These are phyloP conservation scores for Hyla sarda DNA, from an alignment of 2,113 vertebrate species.

Conservation along the genomic window DNA sequence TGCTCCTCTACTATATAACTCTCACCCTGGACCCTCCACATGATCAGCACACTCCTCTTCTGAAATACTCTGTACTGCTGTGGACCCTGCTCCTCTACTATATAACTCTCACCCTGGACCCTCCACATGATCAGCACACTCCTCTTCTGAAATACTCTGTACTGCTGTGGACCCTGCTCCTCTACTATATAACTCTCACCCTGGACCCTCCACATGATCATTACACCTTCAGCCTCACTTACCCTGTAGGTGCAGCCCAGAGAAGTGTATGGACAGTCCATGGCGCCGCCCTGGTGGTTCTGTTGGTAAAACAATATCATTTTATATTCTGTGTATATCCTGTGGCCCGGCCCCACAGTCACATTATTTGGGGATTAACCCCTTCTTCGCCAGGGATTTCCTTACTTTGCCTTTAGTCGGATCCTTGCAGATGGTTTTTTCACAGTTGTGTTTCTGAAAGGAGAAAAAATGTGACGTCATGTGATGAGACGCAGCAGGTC, in stretches of 20 bases:
- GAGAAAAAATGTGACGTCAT: background rate
- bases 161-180: too few species aligned
- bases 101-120: too few species aligned
- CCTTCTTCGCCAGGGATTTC: background rate
- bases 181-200: too few species aligned
- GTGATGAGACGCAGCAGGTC: background rate
- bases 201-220: too few species aligned
- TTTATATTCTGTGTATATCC: background rate
- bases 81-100: too few species aligned
- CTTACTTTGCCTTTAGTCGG: constrained; percentile 65
- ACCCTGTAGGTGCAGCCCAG: constrained; percentile 82
- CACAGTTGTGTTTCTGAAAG: constrained; percentile 71
- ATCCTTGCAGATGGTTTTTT: constrained; percentile 51
- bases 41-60: too few species aligned
- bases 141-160: too few species aligned
- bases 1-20: too few species aligned
- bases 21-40: too few species aligned
- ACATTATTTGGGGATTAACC: background rate
- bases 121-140: too few species aligned
- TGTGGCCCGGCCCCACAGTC: background rate
- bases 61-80: too few species aligned
- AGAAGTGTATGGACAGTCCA: constrained; percentile 74
- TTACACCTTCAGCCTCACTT: constrained; percentile 45
- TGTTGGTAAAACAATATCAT: constrained; percentile 56
- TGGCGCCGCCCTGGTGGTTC: constrained; percentile 58